Base-by-base conservation (phyloP, 2,113 vertebrate genomes). In the Albula glossodonta region DNA sequence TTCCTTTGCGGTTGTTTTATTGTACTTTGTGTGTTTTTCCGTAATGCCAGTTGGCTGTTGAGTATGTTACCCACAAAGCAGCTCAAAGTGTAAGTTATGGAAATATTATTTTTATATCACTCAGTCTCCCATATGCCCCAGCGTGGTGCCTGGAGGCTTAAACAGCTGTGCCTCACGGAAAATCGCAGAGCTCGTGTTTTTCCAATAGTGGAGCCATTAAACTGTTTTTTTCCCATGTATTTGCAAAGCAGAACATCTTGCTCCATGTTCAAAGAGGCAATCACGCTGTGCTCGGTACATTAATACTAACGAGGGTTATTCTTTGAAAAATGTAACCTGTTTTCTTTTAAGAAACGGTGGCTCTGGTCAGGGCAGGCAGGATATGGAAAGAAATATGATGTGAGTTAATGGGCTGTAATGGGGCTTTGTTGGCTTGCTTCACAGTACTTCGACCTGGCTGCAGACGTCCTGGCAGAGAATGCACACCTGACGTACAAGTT, bases 381-480 rank as follows among this genome's bases (percentile, higher is more conserved):
- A n/a, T 10, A 9, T 74, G 70, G 70, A 74, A 56, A 10, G 12
- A 17, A 52, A 11, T 79, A 53, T 83, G 51, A 60, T 77, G 89
- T 89, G 92, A 63, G 90, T 91, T 89, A 91, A 91, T 89, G 74
- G 53, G 51, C 84, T 51, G 86, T 90, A 88, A 87, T 81, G 6
- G 78, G 49, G 83, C 7, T 86, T 84, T 87, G 48, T 91, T 86
- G 87, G 70, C 66, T 8, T 10, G 19, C 11, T 84, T 91, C 94
- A 78, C 94, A 99, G 93, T 99, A 99, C 90, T 99, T 97, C 0
- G 97, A 98, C 94, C 93, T 99, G 90, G 98, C 97, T 10, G 98
- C 98, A 2, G 98, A 99, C 63, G 97, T 99, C 70, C 92, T 99
- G 94, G 98, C 98, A 81, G 98, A 99, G 89, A 99, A 99, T 51